Evolutionary conservation across 2,797 vertebrate species (phyloP).

Genomic region (Karalla daura): DNA sequence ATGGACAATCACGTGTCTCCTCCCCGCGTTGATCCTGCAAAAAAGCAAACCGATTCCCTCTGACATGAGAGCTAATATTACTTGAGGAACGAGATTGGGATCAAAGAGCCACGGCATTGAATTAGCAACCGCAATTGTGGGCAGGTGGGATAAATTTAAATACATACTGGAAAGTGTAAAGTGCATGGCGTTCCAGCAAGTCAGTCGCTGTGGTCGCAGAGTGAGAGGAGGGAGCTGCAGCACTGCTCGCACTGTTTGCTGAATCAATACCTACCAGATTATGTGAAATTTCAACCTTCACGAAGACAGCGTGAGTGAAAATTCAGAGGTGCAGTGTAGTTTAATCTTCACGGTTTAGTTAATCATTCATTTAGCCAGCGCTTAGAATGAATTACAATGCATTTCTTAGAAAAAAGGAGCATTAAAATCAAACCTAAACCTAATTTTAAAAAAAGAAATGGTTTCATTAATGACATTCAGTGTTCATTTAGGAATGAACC

Average conservation of each 20-base stretch:
- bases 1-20: not conserved
- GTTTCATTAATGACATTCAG: too few relatives aligned
- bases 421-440: not conserved
- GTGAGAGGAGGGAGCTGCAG: conserved; percentile 30
- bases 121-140: conserved; percentile 27
- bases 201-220: conserved; percentile 46
- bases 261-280: conserved; percentile 70
- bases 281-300: conserved; percentile 57
- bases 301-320: conserved; percentile 34
- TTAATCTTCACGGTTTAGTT: conserved; percentile 11
- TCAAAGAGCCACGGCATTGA: conserved; percentile 16
- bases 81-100: not conserved
- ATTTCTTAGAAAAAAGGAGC: not conserved
- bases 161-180: conserved; percentile 61
- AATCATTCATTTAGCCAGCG: not conserved
- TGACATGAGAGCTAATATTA: not conserved
- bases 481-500: too few relatives aligned
- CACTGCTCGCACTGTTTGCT: conserved; percentile 49
- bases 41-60: not conserved
- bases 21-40: not conserved
- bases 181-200: conserved; percentile 62
- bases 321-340: conserved; percentile 16
- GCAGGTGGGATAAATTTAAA: conserved; percentile 12
- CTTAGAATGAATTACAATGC: not conserved
- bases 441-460: not conserved